Conservation (phyloP, 2,797 vertebrate species). For the Cynopterus sphinx region DNA sequence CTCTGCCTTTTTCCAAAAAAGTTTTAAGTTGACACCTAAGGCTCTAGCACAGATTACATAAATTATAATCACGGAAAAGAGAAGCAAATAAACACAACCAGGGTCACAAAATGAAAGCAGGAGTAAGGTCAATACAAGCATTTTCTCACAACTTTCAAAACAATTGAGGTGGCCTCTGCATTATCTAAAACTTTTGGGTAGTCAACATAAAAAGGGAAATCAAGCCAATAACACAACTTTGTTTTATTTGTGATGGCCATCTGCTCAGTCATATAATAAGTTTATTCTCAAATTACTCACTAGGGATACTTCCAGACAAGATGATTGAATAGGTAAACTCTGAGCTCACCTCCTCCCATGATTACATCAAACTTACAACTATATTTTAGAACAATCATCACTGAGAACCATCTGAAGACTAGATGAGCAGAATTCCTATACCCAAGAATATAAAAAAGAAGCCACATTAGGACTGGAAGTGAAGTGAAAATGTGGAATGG, state of each 20-base stretch:
- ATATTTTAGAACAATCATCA: too few species aligned
- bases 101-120: background rate
- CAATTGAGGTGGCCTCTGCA: background rate
- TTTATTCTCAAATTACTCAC: background rate
- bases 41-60: background rate
- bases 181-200: background rate
- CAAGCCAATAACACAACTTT: background rate
- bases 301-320: too few species aligned
- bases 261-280: background rate
- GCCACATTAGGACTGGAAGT: too few species aligned
- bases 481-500: too few species aligned
- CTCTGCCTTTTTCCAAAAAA: background rate
- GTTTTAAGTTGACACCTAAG: background rate
- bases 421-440: too few species aligned
- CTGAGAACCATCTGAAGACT: too few species aligned
- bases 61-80: background rate
- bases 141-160: background rate
- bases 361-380: too few species aligned
- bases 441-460: too few species aligned
- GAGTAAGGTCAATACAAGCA: background rate
- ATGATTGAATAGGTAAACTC: too few species aligned
- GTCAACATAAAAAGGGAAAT: background rate
- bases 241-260: background rate
- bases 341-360: too few species aligned
- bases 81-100: background rate